These are phyloP conservation scores for Carassius gibelio DNA, from an alignment of 2,113 vertebrate species.

Conservation along the genomic window DNA sequence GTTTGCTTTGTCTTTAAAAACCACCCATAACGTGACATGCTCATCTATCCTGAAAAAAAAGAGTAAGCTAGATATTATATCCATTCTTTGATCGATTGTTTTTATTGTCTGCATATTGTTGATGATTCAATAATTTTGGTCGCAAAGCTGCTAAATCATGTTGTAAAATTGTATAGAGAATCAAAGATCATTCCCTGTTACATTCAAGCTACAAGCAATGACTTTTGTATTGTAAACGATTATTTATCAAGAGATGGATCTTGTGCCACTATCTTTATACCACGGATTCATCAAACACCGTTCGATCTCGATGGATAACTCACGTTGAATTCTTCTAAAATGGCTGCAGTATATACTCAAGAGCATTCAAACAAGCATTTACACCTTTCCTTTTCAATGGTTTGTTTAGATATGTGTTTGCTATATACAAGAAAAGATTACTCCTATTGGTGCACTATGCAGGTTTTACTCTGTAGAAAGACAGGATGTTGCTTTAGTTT, in stretches of 20 bases:
- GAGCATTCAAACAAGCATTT: constrained; percentile 74
- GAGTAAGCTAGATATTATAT: constrained; percentile 40
- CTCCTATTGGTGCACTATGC: constrained; percentile 62
- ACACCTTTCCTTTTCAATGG: constrained; percentile 75
- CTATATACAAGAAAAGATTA: constrained; percentile 49
- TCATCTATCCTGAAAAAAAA: constrained; percentile 4
- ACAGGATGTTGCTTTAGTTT: constrained; percentile 52
- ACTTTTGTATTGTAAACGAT: neutral
- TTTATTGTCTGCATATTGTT: constrained; percentile 51
- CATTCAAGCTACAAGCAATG: constrained; percentile 36
- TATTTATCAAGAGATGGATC: constrained; percentile 30
- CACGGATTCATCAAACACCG: constrained; percentile 20
- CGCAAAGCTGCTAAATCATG: constrained; percentile 46
- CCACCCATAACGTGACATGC: neutral
- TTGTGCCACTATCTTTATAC: constrained; percentile 52
- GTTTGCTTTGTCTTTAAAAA: neutral
- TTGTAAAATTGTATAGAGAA: constrained; percentile 44
- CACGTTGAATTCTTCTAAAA: constrained; percentile 41
- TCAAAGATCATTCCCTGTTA: constrained; percentile 54
- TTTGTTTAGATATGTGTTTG: constrained; percentile 43
- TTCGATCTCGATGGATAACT: constrained; percentile 35
- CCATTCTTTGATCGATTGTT: constrained; percentile 31
- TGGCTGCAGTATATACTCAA: constrained; percentile 52
- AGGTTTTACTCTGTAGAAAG: constrained; percentile 57
- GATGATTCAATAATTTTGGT: constrained; percentile 43